Conservation (phyloP, 2,888 invertebrate species). For the Galerucella calmariensis region DNA sequence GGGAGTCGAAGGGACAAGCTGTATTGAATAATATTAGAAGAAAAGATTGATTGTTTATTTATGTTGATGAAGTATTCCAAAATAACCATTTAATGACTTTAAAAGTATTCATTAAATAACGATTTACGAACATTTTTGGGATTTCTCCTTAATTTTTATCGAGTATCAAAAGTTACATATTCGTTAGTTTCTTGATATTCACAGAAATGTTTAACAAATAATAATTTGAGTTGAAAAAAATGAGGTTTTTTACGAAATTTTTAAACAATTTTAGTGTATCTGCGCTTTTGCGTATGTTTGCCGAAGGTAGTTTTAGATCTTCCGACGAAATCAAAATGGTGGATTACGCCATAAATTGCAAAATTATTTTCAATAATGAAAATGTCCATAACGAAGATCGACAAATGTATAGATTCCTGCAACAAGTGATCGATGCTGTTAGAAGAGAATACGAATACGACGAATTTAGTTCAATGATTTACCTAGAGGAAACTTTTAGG, state of each 20-base stretch:
- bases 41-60: background rate
- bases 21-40: background rate
- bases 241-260: slow-evolving; percentile 42
- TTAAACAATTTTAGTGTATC: slow-evolving; percentile 37
- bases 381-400: slow-evolving; percentile 29
- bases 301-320: slow-evolving; percentile 37
- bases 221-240: background rate
- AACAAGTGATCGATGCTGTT: slow-evolving; percentile 35
- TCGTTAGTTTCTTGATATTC: background rate
- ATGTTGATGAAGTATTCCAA: background rate
- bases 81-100: slow-evolving; percentile 15
- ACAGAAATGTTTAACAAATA: background rate
- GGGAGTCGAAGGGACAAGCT: no score
- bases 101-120: background rate
- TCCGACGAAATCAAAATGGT: slow-evolving; percentile 42
- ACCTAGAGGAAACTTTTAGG: slow-evolving; percentile 30
- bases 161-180: background rate
- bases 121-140: slow-evolving; percentile 6
- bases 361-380: slow-evolving; percentile 40
- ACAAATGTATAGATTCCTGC: slow-evolving; percentile 37
- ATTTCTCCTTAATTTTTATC: background rate
- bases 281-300: slow-evolving; percentile 41
- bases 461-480: background rate
- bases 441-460: slow-evolving; percentile 30
- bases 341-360: slow-evolving; percentile 40